Percentiles rank a stretch among this genome's conserved stretches.
phyloP scores from a whole-genome alignment of 2,113 vertebrate genomes.

The Hymenochirus boettgeri region DNA sequence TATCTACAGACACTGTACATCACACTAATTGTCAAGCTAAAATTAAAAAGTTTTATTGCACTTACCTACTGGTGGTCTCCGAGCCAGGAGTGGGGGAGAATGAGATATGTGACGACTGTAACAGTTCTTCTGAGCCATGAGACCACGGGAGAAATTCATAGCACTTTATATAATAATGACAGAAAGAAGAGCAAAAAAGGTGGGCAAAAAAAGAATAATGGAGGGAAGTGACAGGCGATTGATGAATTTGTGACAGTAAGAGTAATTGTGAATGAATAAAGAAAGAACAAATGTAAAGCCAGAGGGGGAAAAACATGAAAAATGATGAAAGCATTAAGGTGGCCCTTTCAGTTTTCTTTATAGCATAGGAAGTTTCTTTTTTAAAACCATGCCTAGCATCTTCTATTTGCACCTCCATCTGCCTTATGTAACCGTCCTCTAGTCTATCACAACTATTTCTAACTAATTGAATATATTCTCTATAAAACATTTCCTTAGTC shows the following conservation, averaged over 20 bases:
- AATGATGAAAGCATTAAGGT: neutral
- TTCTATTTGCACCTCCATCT: too few species aligned
- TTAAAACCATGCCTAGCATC: too few species aligned
- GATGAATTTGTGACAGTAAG: neutral
- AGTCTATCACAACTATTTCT: too few species aligned
- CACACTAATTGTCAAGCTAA: too few species aligned
- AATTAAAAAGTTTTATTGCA: neutral
- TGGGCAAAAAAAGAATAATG: neutral
- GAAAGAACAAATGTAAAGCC: neutral
- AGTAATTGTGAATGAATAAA: neutral
- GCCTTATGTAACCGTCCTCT: too few species aligned
- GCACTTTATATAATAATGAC: slow-evolving; percentile 13
- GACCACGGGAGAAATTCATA: slow-evolving; percentile 38
- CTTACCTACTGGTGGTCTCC: slow-evolving; percentile 30
- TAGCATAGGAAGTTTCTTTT: too few species aligned
- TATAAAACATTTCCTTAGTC: too few species aligned
- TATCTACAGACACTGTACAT: too few species aligned
- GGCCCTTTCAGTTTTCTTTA: too few species aligned
- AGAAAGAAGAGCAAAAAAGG: slow-evolving; percentile 7
- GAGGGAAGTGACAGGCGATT: neutral
- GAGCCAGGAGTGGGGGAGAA: slow-evolving; percentile 27
- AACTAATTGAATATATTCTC: too few species aligned
- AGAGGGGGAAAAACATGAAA: neutral
- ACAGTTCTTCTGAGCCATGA: slow-evolving; percentile 53
- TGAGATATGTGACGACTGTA: slow-evolving; percentile 56